Base-by-base conservation (phyloP, 2,113 vertebrate species). In the Psilopsiagon aymara region DNA sequence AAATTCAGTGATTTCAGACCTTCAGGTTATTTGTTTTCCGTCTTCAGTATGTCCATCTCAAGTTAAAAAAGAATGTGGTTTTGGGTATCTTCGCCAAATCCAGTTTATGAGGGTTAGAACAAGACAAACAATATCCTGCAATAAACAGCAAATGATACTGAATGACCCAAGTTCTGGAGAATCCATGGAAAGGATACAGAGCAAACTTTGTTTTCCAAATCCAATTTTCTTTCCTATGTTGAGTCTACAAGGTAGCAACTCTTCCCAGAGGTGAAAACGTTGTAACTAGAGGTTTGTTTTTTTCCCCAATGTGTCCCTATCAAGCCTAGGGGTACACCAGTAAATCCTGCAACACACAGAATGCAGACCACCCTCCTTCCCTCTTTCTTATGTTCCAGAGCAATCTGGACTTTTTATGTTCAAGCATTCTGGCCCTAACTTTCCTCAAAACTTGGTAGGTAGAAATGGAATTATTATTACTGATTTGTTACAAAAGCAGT, bases 351-450 rank as follows among this genome's bases (percentile, higher is more conserved):
- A 74, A 67, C 31, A 62, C 17, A 4, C 6, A 8, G 11, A 7
- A 43, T 2, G 12, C 9, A 29, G 0, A 0, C 17, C n/a, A 70
- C 14, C 6, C 33, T 78, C 25, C 37, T 69, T 70, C 35, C 33
- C 18, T 39, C 24, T 70, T 78, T 24, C 15, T 55, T 24, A 16
- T 3, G 13, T 37, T 77, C 33, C 81, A 92, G 33, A 84, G 23
- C 28, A 91, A 43, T 10, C 9, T 3, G 2, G 15, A 43, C 14
- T 6, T 83, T 57, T 78, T 37, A 35, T 69, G 7, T 39, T 86
- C n/a, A 77, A 88, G 15, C 23, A 89, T 6, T 46, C 24, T 43
- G 20, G 73, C 8, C 15, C 33, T 10, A 76, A n/a, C 13, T 88
- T 86, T 41, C 75, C 2, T 0, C 63, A 55, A 90, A 77, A 21